phyloP scores from a whole-genome alignment of 2,888 invertebrate genomes.

The Pogonocherus hispidulus region DNA sequence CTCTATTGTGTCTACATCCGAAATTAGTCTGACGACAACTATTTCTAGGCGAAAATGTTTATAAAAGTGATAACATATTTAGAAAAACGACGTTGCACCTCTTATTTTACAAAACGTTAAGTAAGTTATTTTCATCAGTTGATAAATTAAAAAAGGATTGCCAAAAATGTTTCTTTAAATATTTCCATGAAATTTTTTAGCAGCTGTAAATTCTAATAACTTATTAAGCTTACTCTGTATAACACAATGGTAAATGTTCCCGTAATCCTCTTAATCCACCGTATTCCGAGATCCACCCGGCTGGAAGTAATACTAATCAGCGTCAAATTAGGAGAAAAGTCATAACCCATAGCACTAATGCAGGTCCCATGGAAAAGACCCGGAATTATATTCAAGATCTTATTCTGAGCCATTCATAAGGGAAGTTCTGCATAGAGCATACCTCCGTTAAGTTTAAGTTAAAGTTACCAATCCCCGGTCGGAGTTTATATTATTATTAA shows the following conservation, averaged over 20 bases:
- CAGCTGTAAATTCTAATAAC: too few species aligned
- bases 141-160: too few species aligned
- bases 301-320: conserved; percentile 35
- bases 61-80: too few species aligned
- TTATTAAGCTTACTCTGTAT: too few species aligned
- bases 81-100: too few species aligned
- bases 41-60: background rate
- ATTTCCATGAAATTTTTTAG: too few species aligned
- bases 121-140: too few species aligned
- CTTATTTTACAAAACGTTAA: too few species aligned
- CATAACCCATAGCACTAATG: conserved; percentile 25
- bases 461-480: conserved; percentile 16
- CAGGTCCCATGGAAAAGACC: conserved; percentile 17
- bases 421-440: conserved; percentile 13
- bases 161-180: too few species aligned
- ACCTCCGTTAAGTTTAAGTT: conserved; percentile 16
- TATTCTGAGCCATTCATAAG: conserved; percentile 14
- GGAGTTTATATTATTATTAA: conserved; percentile 26
- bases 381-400: conserved; percentile 21
- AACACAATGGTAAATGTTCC: too few species aligned
- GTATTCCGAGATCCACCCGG: conserved; percentile 19
- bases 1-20: background rate
- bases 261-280: too few species aligned
- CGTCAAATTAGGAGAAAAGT: conserved; percentile 29
- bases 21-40: background rate